phyloP scores from a whole-genome alignment of 2,888 invertebrate genomes.

The Cerastis rubricosa region DNA sequence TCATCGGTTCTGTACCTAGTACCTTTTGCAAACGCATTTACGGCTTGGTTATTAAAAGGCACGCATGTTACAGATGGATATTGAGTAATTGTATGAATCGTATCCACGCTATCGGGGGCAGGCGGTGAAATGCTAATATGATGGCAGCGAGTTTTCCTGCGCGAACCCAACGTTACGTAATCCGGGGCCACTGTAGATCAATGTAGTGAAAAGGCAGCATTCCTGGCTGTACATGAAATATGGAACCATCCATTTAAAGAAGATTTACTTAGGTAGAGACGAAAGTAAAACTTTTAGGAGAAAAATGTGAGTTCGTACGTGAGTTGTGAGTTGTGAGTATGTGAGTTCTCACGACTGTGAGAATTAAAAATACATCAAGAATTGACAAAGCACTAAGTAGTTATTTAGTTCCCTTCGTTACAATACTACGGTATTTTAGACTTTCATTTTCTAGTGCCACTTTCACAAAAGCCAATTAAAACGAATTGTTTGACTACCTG shows the following conservation, averaged over 20 bases:
- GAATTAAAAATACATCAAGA: neutral
- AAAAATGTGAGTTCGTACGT: no score
- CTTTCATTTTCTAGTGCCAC: neutral
- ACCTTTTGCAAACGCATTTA: conserved; percentile 44
- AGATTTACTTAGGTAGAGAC: neutral
- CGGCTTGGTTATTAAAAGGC: conserved; percentile 42
- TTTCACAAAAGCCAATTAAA: neutral
- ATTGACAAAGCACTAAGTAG: neutral
- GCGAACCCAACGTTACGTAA: conserved; percentile 49
- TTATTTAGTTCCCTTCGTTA: neutral
- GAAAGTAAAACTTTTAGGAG: neutral
- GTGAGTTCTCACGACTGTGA: neutral
- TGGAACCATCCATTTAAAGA: neutral
- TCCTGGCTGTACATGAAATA: conserved; percentile 8
- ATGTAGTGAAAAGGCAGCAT: conserved; percentile 35
- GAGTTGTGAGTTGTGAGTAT: no score
- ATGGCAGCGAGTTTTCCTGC: conserved; percentile 62
- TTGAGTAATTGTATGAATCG: conserved; percentile 62
- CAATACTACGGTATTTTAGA: neutral
- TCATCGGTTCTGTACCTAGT: conserved; percentile 24
- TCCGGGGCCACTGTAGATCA: conserved; percentile 38
- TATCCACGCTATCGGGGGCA: conserved; percentile 47
- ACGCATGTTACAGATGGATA: conserved; percentile 39
- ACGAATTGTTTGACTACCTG: neutral
- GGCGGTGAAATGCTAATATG: conserved; percentile 61